These are phyloP conservation scores for Drosophila virilis DNA, from an alignment of 1,140 invertebrate species.

Conservation along the genomic window DNA sequence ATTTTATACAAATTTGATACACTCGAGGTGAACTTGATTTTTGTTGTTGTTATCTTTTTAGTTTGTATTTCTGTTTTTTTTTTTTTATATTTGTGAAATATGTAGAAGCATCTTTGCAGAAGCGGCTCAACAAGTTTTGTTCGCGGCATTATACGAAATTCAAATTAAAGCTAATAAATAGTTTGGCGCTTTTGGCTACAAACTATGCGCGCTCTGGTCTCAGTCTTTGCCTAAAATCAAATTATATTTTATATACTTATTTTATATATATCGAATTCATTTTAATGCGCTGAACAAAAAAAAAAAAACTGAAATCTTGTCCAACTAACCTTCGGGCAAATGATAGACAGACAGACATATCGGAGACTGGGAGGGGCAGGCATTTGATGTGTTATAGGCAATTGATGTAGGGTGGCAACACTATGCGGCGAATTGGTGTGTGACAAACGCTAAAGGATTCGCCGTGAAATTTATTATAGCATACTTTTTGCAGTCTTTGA, in stretches of 20 bases:
- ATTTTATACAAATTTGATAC: conserved; percentile 83
- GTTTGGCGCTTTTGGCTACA: conserved; percentile 58
- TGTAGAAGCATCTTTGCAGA: conserved; percentile 79
- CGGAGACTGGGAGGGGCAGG: conserved; percentile 22
- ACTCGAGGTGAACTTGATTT: conserved; percentile 83
- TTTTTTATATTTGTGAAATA: conserved; percentile 40
- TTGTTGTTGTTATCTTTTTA: conserved; percentile 40
- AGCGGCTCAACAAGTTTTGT: conserved; percentile 73
- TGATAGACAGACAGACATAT: conserved; percentile 29
- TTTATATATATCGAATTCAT: conserved; percentile 68
- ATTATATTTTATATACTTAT: conserved; percentile 55
- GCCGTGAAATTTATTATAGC: conserved; percentile 10
- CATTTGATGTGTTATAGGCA: background rate
- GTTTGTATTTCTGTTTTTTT: conserved; percentile 43
- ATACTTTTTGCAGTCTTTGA: conserved; percentile 21
- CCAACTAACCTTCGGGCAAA: conserved; percentile 64
- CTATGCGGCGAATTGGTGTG: conserved; percentile 7
- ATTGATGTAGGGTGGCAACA: background rate
- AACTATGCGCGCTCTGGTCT: conserved; percentile 17
- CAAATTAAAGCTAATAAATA: conserved; percentile 82
- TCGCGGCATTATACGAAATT: conserved; percentile 71
- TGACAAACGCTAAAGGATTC: conserved; percentile 4
- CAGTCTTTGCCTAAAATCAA: conserved; percentile 42
- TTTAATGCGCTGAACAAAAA: conserved; percentile 50
- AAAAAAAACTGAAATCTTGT: conserved; percentile 63